phyloP scores from a whole-genome alignment of 2,113 vertebrate genomes.

The Corydoras maculifer region DNA sequence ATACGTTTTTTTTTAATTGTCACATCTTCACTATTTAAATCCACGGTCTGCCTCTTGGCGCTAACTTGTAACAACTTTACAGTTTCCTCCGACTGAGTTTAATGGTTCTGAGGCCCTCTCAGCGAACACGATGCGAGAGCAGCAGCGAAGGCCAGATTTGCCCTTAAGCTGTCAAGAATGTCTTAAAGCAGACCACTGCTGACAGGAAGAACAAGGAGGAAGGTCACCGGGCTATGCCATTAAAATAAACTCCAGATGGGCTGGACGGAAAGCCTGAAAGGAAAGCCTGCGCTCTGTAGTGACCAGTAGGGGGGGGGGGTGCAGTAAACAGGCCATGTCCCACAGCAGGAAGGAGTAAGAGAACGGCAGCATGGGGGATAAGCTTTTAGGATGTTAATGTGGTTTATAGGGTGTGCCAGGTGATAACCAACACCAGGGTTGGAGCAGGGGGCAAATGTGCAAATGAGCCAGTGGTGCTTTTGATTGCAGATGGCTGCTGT shows the following conservation, averaged over 20 bases:
- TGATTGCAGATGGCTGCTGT: slow-evolving; percentile 41
- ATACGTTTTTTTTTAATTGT: not conserved
- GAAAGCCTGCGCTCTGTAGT: slow-evolving; percentile 27
- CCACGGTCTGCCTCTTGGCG: not conserved
- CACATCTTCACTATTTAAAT: slow-evolving; percentile 1
- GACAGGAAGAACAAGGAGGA: slow-evolving; percentile 17
- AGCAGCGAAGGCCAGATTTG: slow-evolving; percentile 8
- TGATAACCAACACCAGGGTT: slow-evolving; percentile 46
- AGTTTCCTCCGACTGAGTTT: slow-evolving; percentile 2
- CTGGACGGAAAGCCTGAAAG: slow-evolving; percentile 24
- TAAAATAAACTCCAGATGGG: slow-evolving; percentile 31
- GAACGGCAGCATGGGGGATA: slow-evolving; percentile 35
- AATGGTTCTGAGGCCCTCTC: slow-evolving; percentile 2
- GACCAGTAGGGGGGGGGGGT: slow-evolving; percentile 31
- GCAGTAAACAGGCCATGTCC: slow-evolving; percentile 36
- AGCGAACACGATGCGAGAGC: slow-evolving; percentile 7
- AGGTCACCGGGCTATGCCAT: slow-evolving; percentile 16
- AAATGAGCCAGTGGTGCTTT: slow-evolving; percentile 49
- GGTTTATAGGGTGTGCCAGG: slow-evolving; percentile 23
- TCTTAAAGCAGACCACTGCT: slow-evolving; percentile 10
- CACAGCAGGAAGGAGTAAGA: slow-evolving; percentile 25
- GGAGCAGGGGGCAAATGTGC: slow-evolving; percentile 46
- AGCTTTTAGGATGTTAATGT: slow-evolving; percentile 10
- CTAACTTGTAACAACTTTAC: not conserved
- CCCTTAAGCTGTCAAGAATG: slow-evolving; percentile 15